phyloP scores from a whole-genome alignment of 2,888 invertebrate species.

The Ditula angustiorana region DNA sequence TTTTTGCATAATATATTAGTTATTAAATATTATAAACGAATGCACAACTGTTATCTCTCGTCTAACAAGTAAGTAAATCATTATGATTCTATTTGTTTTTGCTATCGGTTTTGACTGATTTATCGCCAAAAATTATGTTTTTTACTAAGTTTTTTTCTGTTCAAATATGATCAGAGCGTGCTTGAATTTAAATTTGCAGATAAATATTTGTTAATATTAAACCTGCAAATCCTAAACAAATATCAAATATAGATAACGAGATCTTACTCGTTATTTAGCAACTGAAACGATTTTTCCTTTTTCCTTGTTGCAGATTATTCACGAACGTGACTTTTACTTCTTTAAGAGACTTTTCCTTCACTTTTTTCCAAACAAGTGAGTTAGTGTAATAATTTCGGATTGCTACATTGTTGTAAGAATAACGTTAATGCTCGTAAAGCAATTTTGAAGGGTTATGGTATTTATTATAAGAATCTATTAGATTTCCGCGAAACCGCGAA shows the following conservation, averaged over 20 bases:
- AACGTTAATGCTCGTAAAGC: neutral
- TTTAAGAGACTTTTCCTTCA: slow-evolving; percentile 8
- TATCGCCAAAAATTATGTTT: no score
- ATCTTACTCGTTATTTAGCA: slow-evolving; percentile 7
- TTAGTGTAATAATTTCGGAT: neutral
- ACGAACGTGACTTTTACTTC: slow-evolving; percentile 30
- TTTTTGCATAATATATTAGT: no score
- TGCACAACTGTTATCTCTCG: no score
- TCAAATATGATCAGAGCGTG: no score
- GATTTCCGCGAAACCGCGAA: no score
- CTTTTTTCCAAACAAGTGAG: neutral
- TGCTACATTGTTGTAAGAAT: neutral
- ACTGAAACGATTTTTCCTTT: neutral
- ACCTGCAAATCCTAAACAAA: neutral
- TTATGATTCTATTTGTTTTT: no score
- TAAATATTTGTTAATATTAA: neutral
- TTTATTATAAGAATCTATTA: no score
- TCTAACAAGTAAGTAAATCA: no score
- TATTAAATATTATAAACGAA: no score
- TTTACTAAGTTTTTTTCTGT: no score
- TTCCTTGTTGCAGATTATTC: neutral
- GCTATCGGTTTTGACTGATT: no score
- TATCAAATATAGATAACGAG: slow-evolving; percentile 13
- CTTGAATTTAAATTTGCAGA: neutral
- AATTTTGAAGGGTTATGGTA: no score